These are phyloP conservation scores for Callospermophilus lateralis DNA, from an alignment of 2,113 vertebrate genomes.

Conservation along the genomic window DNA sequence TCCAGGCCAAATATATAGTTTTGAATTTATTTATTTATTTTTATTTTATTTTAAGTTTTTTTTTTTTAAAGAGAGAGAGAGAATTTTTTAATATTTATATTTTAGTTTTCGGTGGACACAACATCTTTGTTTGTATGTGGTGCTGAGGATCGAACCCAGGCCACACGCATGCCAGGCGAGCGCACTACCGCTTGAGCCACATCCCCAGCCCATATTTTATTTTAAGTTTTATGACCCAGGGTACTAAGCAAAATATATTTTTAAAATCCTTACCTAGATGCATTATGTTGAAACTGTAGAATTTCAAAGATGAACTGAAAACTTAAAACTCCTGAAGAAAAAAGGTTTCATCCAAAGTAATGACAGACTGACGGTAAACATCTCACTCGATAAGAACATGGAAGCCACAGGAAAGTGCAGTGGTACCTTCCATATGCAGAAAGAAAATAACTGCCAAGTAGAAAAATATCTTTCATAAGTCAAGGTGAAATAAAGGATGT, in stretches of 20 bases:
- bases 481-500: slow-evolving; percentile 29
- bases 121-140: too few species aligned
- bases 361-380: background rate
- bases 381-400: background rate
- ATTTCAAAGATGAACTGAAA: background rate
- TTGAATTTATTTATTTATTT: background rate
- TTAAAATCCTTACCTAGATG: background rate
- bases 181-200: too few species aligned
- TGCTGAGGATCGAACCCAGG: too few species aligned
- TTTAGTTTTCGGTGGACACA: too few species aligned
- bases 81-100: too few species aligned
- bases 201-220: too few species aligned
- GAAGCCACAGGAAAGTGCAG: background rate
- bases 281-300: background rate
- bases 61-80: too few species aligned
- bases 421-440: background rate
- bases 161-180: too few species aligned
- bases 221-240: too few species aligned
- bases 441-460: background rate
- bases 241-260: background rate
- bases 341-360: background rate
- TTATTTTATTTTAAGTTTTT: too few species aligned
- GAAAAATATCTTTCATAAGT: background rate
- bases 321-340: background rate
- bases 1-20: background rate